Conservation (phyloP, 2,113 vertebrate species). For the Himantopus leucocephalus region DNA sequence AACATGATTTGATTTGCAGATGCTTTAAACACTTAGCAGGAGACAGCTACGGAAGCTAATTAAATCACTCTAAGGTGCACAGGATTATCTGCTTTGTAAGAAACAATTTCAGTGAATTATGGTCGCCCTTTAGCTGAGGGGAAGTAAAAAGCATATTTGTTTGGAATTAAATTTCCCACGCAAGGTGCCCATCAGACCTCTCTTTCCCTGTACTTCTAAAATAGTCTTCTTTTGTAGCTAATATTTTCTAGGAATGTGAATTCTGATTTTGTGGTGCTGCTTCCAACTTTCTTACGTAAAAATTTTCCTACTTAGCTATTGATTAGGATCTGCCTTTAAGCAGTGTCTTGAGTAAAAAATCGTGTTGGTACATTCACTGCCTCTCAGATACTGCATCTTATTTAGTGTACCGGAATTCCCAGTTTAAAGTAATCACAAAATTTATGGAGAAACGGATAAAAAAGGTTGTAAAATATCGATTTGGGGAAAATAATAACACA, state of each 20-base stretch:
- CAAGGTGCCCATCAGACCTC: conserved; percentile 59
- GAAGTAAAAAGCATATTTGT: conserved; percentile 66
- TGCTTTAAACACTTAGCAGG: conserved; percentile 84
- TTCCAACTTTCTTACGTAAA: conserved; percentile 53
- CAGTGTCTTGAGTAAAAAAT: conserved; percentile 66
- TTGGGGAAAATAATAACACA: conserved; percentile 88
- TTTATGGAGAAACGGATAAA: conserved; percentile 99
- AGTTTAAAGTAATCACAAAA: conserved; percentile 99
- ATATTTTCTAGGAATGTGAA: conserved; percentile 32
- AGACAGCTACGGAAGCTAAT: conserved; percentile 79
- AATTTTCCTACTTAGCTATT: conserved; percentile 57
- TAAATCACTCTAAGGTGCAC: conserved; percentile 80
- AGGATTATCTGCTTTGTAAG: conserved; percentile 80
- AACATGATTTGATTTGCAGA: conserved; percentile 84
- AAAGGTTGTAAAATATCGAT: conserved; percentile 99
- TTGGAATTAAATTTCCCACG: conserved; percentile 76
- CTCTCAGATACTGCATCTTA: conserved; percentile 84
- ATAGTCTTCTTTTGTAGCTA: not conserved
- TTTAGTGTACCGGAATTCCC: conserved; percentile 98
- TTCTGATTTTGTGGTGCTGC: conserved; percentile 52
- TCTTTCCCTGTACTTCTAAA: not conserved
- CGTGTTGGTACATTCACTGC: conserved; percentile 69
- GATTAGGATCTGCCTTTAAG: conserved; percentile 70
- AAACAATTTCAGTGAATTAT: conserved; percentile 78
- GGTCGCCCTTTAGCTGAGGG: conserved; percentile 70